Base-by-base conservation (phyloP, 2,888 invertebrate species). In the Drosophila paramelanica region DNA sequence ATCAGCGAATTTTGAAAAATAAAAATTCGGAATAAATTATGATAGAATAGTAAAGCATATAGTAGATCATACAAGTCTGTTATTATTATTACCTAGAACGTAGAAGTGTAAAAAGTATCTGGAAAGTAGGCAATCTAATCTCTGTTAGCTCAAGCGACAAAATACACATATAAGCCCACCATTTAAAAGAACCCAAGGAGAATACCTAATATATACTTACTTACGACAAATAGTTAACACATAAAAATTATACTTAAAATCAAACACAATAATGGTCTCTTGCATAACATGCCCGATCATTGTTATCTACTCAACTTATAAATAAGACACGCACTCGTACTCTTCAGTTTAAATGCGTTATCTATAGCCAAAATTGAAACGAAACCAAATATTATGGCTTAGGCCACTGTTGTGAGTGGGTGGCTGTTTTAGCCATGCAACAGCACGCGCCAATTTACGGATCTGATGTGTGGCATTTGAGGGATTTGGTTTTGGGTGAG, bases 271-370 rank as follows among this genome's bases (percentile, higher is more conserved):
- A 31, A 25, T 39, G 25, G 25, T 17, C 31, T 33, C 50, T 46
- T 43, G 50, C 52, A 42, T 59, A 58, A 65, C 77, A 50, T 67
- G 67, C 60, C 64, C 61, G 61, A 53, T 51, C 59, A 65, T 65
- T 65, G 56, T 36, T 38, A 43, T 70, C 52, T 58, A 57, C 42
- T 52, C 55, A 69, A 43, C 69, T 75, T 79, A 76, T 79, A 71
- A 79, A 85, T 82, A 85, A 71, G 75, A 82, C 68, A 82, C 65
- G 73, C 79, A 81, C 76, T 85, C 82, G 71, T 64, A 53, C 73
- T 60, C 72, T 73, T 79, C 53, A 70, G 79, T 79, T 85, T 73
- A 67, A 70, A 80, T 77, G 66, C 52, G 52, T 67, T 57, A 49
- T 61, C 60, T 49, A 59, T 58, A 57, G 20, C 56, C 59, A 43